These are phyloP conservation scores for Arbacia lixula DNA, from an alignment of 53 echinoderm and acorn worm genomes.

Conservation along the genomic window DNA sequence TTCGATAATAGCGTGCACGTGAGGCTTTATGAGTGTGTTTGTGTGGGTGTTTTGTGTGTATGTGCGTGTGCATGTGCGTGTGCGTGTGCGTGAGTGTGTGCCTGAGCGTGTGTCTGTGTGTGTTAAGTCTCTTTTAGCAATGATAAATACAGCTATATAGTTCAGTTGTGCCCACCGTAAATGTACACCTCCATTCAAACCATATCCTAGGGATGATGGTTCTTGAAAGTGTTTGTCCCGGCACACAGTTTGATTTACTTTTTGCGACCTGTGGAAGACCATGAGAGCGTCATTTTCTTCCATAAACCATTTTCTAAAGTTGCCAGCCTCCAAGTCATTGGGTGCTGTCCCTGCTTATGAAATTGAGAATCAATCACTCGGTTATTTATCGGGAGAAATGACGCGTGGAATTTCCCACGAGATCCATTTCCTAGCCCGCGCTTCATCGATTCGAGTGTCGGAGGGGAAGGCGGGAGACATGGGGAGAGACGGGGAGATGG, in stretches of 20 bases:
- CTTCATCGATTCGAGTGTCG: background rate
- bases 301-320: no score
- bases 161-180: no score
- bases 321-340: no score
- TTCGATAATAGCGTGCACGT: no score
- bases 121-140: background rate
- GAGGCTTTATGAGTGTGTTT: background rate
- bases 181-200: no score
- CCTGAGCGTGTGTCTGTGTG: background rate
- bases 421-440: slow-evolving; percentile 19
- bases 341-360: slow-evolving; percentile 1
- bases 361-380: slow-evolving; percentile 39
- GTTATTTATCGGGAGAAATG: slow-evolving; percentile 39
- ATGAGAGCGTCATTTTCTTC: no score
- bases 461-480: background rate
- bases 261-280: no score
- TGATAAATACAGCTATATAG: no score
- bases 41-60: background rate
- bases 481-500: background rate
- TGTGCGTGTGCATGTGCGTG: background rate
- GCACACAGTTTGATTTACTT: no score
- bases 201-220: no score
- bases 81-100: slow-evolving; percentile 1
- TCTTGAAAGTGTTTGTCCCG: no score
- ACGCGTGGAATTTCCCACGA: slow-evolving; percentile 34